Base-by-base conservation (phyloP, 2,888 invertebrate species). In the Pinctada fucata region DNA sequence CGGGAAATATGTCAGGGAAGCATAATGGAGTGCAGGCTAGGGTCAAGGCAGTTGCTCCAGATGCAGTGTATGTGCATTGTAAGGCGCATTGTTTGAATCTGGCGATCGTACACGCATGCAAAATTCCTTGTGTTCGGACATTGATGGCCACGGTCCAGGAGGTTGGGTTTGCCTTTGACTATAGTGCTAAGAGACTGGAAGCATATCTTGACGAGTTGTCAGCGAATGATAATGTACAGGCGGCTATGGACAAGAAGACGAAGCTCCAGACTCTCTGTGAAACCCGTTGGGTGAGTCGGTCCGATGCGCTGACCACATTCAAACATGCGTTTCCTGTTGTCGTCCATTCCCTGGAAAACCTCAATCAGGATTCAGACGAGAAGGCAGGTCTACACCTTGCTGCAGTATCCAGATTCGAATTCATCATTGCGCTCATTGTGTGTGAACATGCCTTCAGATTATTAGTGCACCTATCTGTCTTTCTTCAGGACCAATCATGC, bases 231-330 rank as follows among this genome's bases (percentile, higher is more conserved):
- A 69, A 76, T 47, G 76, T 69, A 16, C n/a, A 50, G 50, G 73
- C 75, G 58, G 73, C 76, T 31, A 78, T 78, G 78, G 47, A 76
- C 47, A 75, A 72, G 72, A 45, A 73, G 69, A 80, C 77, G 2
- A 72, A 72, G 31, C 75, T 77, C 3, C 77, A 63, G 49, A 78
- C 72, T 49, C 69, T 78, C 3, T 80, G 78, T 75, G 80, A 78
- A 52, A 80, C 80, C 4, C 16, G 80, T 77, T 78, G 81, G 81
- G 73, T 77, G 10, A 78, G 81, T 81, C 70, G 76, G 3, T 75
- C 79, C 2, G 76, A 79, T 70, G 45, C 76, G n/a, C 69, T 81
- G 10, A 58, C 68, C 69, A 81, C 74, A 4, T 79, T 81, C 48
- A 79, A 79, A 76, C 68, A 70, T 64, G 75, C 80, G 4, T 82